Conservation (phyloP, 1,140 invertebrate species). For the Drosophila subobscura region DNA sequence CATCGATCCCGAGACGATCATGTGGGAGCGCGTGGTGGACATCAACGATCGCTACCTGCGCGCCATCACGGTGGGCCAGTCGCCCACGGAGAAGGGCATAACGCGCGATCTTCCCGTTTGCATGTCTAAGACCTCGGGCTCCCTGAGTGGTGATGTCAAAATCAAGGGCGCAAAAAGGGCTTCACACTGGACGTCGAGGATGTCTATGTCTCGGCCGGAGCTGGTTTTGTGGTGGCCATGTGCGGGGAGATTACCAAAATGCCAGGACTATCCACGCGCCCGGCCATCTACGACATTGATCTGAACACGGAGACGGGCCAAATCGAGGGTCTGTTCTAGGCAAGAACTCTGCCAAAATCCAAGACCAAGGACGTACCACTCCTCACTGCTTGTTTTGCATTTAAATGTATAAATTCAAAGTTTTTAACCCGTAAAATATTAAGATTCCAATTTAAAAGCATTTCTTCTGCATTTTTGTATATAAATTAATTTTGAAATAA, state of each 20-base stretch:
- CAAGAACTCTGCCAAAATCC: background rate
- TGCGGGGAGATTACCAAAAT: constrained; percentile 97
- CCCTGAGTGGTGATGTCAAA: constrained; percentile 94
- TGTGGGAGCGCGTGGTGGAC: constrained; percentile 98
- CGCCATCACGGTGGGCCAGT: constrained; percentile 97
- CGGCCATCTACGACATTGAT: constrained; percentile 99
- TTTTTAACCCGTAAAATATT: background rate
- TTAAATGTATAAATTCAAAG: background rate
- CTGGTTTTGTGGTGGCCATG: constrained; percentile 97
- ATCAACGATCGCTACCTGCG: constrained; percentile 98
- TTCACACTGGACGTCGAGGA: constrained; percentile 94
- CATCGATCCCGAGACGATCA: constrained; percentile 95
- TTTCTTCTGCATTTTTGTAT: background rate
- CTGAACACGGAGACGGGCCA: constrained; percentile 94
- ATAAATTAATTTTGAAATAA: constrained; percentile 8
- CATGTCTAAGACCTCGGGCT: constrained; percentile 99
- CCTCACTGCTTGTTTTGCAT: too few relatives aligned
- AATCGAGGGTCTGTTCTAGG: constrained; percentile 90
- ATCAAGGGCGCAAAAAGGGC: constrained; percentile 95
- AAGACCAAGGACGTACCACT: too few relatives aligned
- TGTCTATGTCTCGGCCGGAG: constrained; percentile 95
- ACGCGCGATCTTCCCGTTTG: constrained; percentile 96
- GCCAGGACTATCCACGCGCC: constrained; percentile 97
- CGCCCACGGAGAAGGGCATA: constrained; percentile 96
- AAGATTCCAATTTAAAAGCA: too few relatives aligned